phyloP scores from a whole-genome alignment of 2,113 vertebrate species.

The Vombatus ursinus region DNA sequence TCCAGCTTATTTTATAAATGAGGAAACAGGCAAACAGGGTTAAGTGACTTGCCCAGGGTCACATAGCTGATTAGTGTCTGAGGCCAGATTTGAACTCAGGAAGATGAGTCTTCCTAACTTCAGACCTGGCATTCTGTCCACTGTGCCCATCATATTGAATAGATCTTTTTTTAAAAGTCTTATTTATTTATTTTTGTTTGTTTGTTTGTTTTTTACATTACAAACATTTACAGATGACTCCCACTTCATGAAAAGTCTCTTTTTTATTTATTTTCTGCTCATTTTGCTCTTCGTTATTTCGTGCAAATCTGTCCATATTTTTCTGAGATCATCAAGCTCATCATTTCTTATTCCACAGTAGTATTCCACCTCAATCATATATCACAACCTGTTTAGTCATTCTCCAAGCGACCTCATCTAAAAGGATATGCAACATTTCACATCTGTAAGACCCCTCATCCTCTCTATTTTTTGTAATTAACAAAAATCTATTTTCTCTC shows the following conservation, averaged over 20 bases:
- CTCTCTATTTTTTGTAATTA: too few relatives aligned
- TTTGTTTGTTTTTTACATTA: background rate
- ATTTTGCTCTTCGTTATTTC: too few relatives aligned
- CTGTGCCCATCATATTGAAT: background rate
- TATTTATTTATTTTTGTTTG: background rate
- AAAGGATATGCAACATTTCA: too few relatives aligned
- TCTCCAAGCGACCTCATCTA: too few relatives aligned
- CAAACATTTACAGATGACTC: background rate
- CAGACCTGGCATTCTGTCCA: background rate
- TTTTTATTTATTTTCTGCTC: background rate
- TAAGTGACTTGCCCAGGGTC: background rate
- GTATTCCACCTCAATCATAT: too few relatives aligned
- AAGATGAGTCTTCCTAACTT: background rate
- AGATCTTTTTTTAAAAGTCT: background rate
- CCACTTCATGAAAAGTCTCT: background rate
- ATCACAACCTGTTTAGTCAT: too few relatives aligned
- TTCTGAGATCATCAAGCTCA: too few relatives aligned
- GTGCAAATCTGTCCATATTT: too few relatives aligned
- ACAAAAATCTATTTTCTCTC: too few relatives aligned
- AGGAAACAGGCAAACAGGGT: background rate
- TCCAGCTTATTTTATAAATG: background rate
- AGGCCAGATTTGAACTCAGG: background rate
- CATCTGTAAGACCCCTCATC: too few relatives aligned
- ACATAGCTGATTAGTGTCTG: background rate
- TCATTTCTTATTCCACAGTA: too few relatives aligned